A percentile compares a stretch with the other conserved stretches of the same genome.
phyloP scores from a whole-genome alignment of 1,140 invertebrate species.

The Drosophila sturtevanti region DNA sequence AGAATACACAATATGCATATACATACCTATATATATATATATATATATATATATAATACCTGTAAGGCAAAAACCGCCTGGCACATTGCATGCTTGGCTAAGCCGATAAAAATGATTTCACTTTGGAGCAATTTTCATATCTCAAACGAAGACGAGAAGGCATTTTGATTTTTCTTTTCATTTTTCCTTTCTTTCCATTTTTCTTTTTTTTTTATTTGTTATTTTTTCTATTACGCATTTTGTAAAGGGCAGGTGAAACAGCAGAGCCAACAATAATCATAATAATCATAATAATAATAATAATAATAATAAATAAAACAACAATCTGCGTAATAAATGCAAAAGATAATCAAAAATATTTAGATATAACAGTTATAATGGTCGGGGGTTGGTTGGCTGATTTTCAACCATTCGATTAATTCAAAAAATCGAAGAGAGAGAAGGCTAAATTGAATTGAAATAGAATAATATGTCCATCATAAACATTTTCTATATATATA shows the following conservation, averaged over 20 bases:
- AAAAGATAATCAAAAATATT: not conserved
- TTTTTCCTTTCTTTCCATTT: too few relatives aligned
- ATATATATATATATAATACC: not conserved
- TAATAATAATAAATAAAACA: not conserved
- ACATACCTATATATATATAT: not conserved
- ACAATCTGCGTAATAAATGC: slow-evolving; percentile 3
- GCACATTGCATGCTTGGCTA: slow-evolving; percentile 4
- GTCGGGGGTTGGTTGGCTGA: too few relatives aligned
- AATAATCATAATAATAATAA: slow-evolving; percentile 1
- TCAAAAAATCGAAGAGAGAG: not conserved
- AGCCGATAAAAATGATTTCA: slow-evolving; percentile 5
- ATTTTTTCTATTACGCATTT: not conserved
- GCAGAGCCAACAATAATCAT: slow-evolving; percentile 1
- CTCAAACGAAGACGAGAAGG: not conserved
- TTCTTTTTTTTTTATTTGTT: too few relatives aligned
- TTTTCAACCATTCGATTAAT: not conserved
- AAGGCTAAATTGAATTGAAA: too few relatives aligned
- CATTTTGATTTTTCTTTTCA: slow-evolving; percentile 4
- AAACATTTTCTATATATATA: not conserved
- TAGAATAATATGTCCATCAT: too few relatives aligned
- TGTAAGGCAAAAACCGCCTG: not conserved
- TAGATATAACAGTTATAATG: too few relatives aligned
- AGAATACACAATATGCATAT: not conserved
- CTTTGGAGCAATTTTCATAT: not conserved
- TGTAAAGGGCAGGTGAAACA: not conserved